A percentile compares a stretch with the other conserved stretches of the same genome.
phyloP scores from a whole-genome alignment of 1,140 invertebrate genomes.

The Eciton burchellii region DNA sequence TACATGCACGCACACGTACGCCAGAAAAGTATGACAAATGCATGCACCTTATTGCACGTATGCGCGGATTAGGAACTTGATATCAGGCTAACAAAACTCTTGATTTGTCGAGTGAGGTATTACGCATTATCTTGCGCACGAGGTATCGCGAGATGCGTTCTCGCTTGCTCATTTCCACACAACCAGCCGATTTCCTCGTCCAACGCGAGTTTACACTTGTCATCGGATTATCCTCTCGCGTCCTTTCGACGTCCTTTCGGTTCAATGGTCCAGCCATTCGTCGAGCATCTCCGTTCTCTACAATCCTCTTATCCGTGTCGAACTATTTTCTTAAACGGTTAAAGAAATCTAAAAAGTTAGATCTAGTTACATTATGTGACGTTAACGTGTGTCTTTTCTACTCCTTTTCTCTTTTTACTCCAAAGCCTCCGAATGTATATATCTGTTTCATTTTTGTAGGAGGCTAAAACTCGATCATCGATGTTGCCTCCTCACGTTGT shows the following conservation, averaged over 20 bases:
- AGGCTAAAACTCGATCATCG: too few relatives aligned
- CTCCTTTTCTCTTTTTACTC: not conserved
- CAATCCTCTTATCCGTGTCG: not conserved
- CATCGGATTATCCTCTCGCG: constrained; percentile 6
- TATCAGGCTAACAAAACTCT: not conserved
- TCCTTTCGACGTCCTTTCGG: too few relatives aligned
- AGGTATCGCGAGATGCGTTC: not conserved
- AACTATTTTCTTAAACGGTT: constrained; percentile 2
- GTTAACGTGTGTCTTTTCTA: not conserved
- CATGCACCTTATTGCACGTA: constrained; percentile 4
- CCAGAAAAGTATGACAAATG: not conserved
- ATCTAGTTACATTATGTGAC: not conserved
- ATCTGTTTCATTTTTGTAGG: too few relatives aligned
- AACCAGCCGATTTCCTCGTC: too few relatives aligned
- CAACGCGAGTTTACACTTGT: not conserved
- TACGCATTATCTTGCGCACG: too few relatives aligned
- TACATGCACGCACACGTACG: not conserved
- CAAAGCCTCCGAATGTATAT: not conserved
- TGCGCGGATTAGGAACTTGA: constrained; percentile 17
- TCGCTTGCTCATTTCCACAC: not conserved
- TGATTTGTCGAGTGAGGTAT: not conserved
- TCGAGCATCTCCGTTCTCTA: constrained; percentile 8
- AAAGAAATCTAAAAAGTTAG: not conserved
- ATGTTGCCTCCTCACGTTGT: not conserved
- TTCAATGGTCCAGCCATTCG: not conserved